Conservation (phyloP, 2,113 vertebrate genomes). For the Callorhinus ursinus region DNA sequence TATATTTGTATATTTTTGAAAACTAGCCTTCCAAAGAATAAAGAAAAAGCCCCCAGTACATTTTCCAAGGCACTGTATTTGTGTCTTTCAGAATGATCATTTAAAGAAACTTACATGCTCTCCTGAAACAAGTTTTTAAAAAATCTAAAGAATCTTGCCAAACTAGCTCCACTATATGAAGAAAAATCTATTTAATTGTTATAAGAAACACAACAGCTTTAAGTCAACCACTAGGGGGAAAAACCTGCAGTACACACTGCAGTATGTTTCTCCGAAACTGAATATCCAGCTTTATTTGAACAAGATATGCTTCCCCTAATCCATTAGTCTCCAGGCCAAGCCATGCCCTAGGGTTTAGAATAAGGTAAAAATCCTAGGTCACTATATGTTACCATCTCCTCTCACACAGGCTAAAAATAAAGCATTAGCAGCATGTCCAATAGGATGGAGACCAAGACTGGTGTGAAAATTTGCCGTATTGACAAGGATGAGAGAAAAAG, state of each 20-base stretch:
- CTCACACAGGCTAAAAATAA: constrained; percentile 34
- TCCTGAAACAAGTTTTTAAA: not conserved
- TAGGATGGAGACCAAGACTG: not conserved
- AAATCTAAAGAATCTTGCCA: not conserved
- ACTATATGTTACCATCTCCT: not conserved
- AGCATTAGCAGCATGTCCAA: constrained; percentile 46
- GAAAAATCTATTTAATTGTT: constrained; percentile 20
- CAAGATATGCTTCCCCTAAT: not conserved
- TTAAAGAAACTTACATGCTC: not conserved
- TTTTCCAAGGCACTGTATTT: not conserved
- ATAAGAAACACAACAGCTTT: not conserved
- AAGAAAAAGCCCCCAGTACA: not conserved
- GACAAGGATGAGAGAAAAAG: constrained; percentile 71
- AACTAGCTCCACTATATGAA: not conserved
- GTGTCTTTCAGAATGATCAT: not conserved
- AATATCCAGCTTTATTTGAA: constrained; percentile 44
- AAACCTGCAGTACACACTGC: constrained; percentile 14
- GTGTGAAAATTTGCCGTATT: constrained; percentile 72
- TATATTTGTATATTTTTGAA: not conserved
- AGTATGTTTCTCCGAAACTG: constrained; percentile 17
- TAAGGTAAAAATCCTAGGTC: not conserved
- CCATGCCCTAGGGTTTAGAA: not conserved
- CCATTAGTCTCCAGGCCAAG: not conserved
- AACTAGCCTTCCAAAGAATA: not conserved
- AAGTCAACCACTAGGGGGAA: constrained; percentile 28